Conservation (phyloP, 2,113 vertebrate species). For the Malurus alboscapulatus region DNA sequence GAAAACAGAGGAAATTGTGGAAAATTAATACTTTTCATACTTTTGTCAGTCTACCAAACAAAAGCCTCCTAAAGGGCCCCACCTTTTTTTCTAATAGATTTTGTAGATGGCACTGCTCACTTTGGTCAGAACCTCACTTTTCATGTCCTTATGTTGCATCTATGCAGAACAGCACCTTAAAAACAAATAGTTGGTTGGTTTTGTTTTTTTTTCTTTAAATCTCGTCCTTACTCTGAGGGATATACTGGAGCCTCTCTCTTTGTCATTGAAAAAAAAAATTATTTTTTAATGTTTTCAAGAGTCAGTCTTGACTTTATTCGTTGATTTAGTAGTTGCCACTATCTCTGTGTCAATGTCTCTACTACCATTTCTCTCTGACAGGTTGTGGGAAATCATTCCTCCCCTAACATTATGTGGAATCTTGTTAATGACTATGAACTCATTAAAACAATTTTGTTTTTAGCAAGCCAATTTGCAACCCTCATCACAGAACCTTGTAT, state of each 20-base stretch:
- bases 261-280: not conserved
- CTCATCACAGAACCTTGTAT: not conserved
- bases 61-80: not conserved
- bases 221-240: not conserved
- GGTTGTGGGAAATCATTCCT: not conserved
- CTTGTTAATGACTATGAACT: not conserved
- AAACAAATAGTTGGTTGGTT: accelerated
- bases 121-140: not conserved
- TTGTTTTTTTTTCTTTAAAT: no score
- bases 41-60: accelerated
- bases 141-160: not conserved
- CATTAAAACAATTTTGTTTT: not conserved
- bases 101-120: accelerated
- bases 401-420: not conserved
- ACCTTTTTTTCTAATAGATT: not conserved
- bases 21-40: not conserved
- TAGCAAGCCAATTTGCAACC: not conserved
- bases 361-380: not conserved
- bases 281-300: not conserved
- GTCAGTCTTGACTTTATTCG: not conserved
- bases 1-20: not conserved
- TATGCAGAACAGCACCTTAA: not conserved
- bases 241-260: not conserved
- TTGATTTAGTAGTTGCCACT: not conserved
- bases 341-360: not conserved